These are phyloP conservation scores for Drosophila anomelani DNA, from an alignment of 2,888 invertebrate genomes.

Conservation along the genomic window DNA sequence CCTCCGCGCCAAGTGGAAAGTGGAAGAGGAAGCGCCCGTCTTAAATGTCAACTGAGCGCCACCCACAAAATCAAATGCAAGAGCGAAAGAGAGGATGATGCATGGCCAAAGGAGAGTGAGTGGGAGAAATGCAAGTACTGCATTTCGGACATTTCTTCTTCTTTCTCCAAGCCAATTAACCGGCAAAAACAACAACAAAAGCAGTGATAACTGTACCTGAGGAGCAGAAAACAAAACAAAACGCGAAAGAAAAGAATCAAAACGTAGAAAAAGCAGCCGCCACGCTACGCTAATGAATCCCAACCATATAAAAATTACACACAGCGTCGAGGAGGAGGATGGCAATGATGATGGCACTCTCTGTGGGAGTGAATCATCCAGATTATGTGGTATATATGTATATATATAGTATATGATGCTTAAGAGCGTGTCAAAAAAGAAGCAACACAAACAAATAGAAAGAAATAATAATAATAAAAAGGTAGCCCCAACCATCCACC, in stretches of 20 bases:
- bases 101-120: background rate
- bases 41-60: constrained; percentile 37
- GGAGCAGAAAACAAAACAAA: constrained; percentile 9
- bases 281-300: constrained; percentile 42
- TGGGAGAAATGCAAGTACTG: constrained; percentile 20
- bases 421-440: constrained; percentile 27
- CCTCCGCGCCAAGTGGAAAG: constrained; percentile 21
- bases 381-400: constrained; percentile 15
- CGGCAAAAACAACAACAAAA: constrained; percentile 29
- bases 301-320: constrained; percentile 20
- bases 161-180: constrained; percentile 43
- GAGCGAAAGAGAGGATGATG: background rate
- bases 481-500: constrained; percentile 9
- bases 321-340: constrained; percentile 14
- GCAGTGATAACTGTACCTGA: constrained; percentile 43
- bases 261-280: constrained; percentile 42
- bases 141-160: constrained; percentile 38
- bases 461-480: constrained; percentile 18
- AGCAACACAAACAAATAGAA: background rate
- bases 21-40: constrained; percentile 7
- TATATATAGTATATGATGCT: constrained; percentile 41
- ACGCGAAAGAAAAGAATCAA: constrained; percentile 20
- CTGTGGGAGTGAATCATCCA: constrained; percentile 38
- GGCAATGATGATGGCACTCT: constrained; percentile 10
- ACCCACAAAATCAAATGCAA: background rate